Evolutionary conservation across 2,888 invertebrate species (phyloP), one percentile per base, ranked within the genome.

Genomic region (Agonopterix alstromeriana): DNA sequence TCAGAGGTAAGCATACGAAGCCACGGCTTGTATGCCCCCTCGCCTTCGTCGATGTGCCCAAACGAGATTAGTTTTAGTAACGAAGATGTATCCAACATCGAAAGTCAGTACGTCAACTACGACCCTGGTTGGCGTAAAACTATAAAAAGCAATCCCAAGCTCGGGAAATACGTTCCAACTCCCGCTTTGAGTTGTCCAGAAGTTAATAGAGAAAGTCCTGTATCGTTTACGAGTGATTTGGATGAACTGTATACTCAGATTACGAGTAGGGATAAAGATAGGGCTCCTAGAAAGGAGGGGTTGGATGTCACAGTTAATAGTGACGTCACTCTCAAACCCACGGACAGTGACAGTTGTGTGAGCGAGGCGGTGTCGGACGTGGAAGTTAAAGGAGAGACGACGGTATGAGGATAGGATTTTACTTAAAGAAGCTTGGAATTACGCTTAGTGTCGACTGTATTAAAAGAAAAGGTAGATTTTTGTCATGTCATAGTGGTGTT

Each of bases 231-330:
- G 42, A 91, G 91, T 62, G 92, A 92, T 57, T 81, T 94, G 46
- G 94, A 94, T 63, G 93, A 93, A 65, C 78, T 94, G 8, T 94
- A 94, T 67, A 92, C 93, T 58, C 92, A 92, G 63, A 93, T 94
- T 43, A 89, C 91, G 10, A 83, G 91, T 58, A 67, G 82, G 51
- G 79, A 82, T 48, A 73, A 76, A 48, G 79, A 82, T 7, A 75
- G 81, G 56, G 63, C 71, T 45, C 61, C 67, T 44, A 57, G 77
- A 11, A 77, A 75, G 46, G 81, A 82, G 7, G 61, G 72, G 9
- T 52, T 85, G 41, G 86, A 86, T 50, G 76, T 78, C 58, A 84
- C 87, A 10, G 68, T 82, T 53, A 84, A 78, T 48, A 85, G 87
- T 73, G 88, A 88, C 60, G 79, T 82, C 57, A 86, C 85, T 3